These are phyloP conservation scores for Sinocyclocheilus rhinocerous DNA, from an alignment of 2,113 vertebrate species.

Conservation along the genomic window DNA sequence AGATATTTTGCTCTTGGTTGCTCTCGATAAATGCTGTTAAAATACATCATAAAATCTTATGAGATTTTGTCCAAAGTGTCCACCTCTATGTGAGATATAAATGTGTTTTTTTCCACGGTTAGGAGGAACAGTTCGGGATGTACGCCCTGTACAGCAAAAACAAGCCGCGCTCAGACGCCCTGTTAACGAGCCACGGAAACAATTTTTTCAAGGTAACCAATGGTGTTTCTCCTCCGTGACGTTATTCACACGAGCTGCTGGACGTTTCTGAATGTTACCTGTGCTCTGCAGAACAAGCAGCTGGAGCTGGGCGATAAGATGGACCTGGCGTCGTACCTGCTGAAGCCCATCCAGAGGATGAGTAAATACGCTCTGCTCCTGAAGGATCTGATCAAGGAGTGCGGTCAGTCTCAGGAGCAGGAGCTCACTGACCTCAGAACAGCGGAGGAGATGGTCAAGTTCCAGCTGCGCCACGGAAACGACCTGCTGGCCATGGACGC, in stretches of 20 bases:
- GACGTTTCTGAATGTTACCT: neutral
- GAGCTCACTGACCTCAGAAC: conserved; percentile 86
- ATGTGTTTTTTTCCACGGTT: conserved; percentile 62
- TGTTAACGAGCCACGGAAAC: conserved; percentile 82
- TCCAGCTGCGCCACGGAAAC: conserved; percentile 93
- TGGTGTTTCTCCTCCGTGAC: neutral
- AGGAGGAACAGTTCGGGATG: conserved; percentile 88
- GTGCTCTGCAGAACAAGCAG: conserved; percentile 84
- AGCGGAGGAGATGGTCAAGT: conserved; percentile 91
- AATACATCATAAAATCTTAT: too few relatives aligned
- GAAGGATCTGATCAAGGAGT: conserved; percentile 94
- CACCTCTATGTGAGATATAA: neutral
- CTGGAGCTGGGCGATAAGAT: conserved; percentile 90
- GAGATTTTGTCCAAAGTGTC: too few relatives aligned
- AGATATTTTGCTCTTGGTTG: too few relatives aligned
- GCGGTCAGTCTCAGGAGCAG: conserved; percentile 81
- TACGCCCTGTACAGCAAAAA: conserved; percentile 89
- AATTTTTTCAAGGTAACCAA: conserved; percentile 82
- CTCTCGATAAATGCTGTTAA: too few relatives aligned
- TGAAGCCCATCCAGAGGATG: conserved; percentile 97
- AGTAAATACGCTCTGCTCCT: conserved; percentile 93
- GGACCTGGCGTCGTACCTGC: conserved; percentile 93
- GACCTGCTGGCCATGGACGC: conserved; percentile 97
- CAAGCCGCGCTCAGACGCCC: conserved; percentile 81
- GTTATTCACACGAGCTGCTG: neutral